Evolutionary conservation across 2,113 vertebrate species (phyloP), one percentile per base, ranked within the genome.

Genomic region (Nesogale talazaci): DNA sequence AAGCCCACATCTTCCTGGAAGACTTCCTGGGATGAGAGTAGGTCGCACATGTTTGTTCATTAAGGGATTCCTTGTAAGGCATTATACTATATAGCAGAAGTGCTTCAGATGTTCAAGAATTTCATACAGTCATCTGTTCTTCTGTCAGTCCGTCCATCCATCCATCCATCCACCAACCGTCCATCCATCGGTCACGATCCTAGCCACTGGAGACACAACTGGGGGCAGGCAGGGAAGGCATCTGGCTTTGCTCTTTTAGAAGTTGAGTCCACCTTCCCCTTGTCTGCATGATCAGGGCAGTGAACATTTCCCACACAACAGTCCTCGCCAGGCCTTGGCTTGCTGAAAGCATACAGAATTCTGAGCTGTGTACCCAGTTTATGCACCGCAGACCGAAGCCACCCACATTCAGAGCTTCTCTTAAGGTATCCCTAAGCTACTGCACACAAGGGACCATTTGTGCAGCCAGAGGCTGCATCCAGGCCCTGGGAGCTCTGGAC

Each of bases 401-500:
- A 3, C 22, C 23, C 15, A 8, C 12, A 61, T 67, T 57, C 25
- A 56, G 85, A 20, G 76, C 3, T 61, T 27, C 34, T n/a, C 17
- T 0, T 12, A 34, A 63, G 63, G 31, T 25, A 25, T 81, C 36
- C n/a, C 0, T 12, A 31, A 63, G 19, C 46, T 23, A 10, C 14
- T 38, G 25, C 12, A 1, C 15, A 20, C 1, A 17, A 81, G 74
- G 36, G 6, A 4, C 38, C 74, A n/a, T 57, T 9, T 7, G 2
- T 90, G 36, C 46, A 15, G 75, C 59, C 86, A 11, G 77, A 40
- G 65, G 29, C 20, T 22, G 2, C 6, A 1, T 72, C 22, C 29
- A 23, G 10, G 31, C 0, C 0, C 0, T 11, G 15, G 56, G 77
- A 3, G 1, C 5, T 4, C 12, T 19, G n/a, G 31, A 0, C 31